Evolutionary conservation across 2,888 invertebrate species (phyloP).

Genomic region (Meghimatium bilineatum): DNA sequence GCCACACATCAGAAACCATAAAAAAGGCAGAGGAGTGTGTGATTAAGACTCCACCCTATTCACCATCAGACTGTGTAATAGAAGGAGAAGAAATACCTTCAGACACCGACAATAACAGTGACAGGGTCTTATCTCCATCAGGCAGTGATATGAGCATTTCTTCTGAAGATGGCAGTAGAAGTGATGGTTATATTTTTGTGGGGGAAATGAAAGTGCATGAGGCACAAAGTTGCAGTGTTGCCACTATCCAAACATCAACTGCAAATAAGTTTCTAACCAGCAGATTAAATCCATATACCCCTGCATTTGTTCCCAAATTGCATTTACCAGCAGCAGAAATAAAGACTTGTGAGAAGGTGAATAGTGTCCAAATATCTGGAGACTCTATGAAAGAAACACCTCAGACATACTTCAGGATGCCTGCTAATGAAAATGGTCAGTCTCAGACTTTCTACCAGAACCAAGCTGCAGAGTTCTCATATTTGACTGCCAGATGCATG

Average conservation of each 20-base stretch:
- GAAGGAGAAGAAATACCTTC: background rate
- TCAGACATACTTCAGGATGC: background rate
- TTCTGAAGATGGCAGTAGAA: background rate
- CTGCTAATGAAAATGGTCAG: background rate
- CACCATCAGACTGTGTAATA: background rate
- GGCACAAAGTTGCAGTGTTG: background rate
- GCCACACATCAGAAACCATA: background rate
- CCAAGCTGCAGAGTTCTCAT: no score
- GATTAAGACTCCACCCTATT: background rate
- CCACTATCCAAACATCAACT: background rate
- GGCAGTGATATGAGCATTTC: conserved; percentile 28
- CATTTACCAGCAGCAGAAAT: background rate
- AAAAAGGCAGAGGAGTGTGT: background rate
- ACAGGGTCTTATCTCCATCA: background rate
- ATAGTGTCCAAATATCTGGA: background rate
- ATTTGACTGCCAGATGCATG: no score
- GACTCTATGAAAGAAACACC: background rate
- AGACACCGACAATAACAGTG: background rate
- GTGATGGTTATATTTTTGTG: background rate
- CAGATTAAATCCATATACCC: background rate
- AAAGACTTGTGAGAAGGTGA: background rate
- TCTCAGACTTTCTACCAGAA: background rate
- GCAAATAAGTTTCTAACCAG: background rate
- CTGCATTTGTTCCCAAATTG: background rate
- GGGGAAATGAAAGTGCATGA: background rate